phyloP scores from a whole-genome alignment of 2,113 vertebrate species.

The Bolborhynchus lineola region DNA sequence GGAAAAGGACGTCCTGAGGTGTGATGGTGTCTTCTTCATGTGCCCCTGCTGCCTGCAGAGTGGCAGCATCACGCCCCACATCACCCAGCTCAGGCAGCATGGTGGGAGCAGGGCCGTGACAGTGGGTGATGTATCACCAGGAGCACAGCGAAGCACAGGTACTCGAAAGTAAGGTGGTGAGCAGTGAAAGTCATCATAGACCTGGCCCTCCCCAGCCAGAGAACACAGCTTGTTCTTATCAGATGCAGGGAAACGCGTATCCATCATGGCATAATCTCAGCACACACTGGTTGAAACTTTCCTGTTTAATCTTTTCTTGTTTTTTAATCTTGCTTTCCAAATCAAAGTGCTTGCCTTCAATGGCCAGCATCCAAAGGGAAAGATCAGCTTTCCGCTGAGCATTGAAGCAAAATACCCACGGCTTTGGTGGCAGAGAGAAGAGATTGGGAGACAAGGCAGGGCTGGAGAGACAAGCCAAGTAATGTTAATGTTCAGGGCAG shows the following conservation, averaged over 20 bases:
- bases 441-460: background rate
- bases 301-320: background rate
- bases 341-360: background rate
- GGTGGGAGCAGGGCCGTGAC: background rate
- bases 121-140: background rate
- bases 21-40: background rate
- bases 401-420: background rate
- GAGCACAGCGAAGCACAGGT: background rate
- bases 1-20: background rate
- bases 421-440: background rate
- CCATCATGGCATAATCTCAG: background rate
- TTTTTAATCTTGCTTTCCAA: slow-evolving; percentile 24
- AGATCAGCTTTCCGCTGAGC: slow-evolving; percentile 2
- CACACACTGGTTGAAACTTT: background rate
- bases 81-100: background rate
- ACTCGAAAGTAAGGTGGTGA: background rate
- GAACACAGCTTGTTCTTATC: background rate
- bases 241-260: background rate
- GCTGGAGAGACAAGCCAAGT: background rate
- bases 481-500: background rate
- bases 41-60: background rate
- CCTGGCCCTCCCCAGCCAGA: background rate
- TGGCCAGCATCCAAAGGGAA: background rate
- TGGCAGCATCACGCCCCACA: background rate
- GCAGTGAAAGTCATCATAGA: background rate